phyloP scores from a whole-genome alignment of 2,888 invertebrate species.

The Pollenia amentaria region DNA sequence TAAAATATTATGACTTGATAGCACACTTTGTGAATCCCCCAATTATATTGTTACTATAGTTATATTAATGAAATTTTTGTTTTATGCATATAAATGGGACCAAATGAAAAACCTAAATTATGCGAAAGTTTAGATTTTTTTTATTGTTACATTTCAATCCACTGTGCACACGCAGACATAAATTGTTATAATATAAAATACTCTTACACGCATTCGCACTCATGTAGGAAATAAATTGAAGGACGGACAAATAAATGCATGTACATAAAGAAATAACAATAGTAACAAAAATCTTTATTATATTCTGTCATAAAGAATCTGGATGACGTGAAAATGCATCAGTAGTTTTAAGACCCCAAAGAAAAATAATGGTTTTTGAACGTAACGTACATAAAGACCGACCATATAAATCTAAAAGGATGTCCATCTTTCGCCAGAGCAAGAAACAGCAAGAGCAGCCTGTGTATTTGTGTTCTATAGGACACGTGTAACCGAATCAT shows the following conservation, averaged over 20 bases:
- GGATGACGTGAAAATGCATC: conserved; percentile 68
- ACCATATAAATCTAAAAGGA: conserved; percentile 50
- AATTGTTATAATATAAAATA: conserved; percentile 7
- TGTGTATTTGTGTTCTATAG: neutral
- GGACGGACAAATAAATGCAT: neutral
- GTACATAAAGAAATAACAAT: neutral
- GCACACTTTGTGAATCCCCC: too few species aligned
- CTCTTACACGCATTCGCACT: conserved; percentile 26
- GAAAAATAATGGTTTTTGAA: conserved; percentile 62
- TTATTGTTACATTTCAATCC: neutral
- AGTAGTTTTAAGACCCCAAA: conserved; percentile 52
- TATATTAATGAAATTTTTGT: too few species aligned
- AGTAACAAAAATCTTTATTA: conserved; percentile 27
- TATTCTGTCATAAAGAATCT: conserved; percentile 63
- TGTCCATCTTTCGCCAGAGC: conserved; percentile 37
- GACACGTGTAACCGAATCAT: neutral
- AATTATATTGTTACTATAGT: too few species aligned
- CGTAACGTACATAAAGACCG: conserved; percentile 32
- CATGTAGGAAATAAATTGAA: conserved; percentile 12
- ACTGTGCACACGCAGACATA: conserved; percentile 21
- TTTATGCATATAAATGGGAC: too few species aligned
- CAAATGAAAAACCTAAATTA: neutral
- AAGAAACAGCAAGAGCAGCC: too few species aligned
- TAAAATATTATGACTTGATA: too few species aligned
- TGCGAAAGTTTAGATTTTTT: neutral